Evolutionary conservation across 2,113 vertebrate species (phyloP).

Genomic region (Melanerpes aurifrons): DNA sequence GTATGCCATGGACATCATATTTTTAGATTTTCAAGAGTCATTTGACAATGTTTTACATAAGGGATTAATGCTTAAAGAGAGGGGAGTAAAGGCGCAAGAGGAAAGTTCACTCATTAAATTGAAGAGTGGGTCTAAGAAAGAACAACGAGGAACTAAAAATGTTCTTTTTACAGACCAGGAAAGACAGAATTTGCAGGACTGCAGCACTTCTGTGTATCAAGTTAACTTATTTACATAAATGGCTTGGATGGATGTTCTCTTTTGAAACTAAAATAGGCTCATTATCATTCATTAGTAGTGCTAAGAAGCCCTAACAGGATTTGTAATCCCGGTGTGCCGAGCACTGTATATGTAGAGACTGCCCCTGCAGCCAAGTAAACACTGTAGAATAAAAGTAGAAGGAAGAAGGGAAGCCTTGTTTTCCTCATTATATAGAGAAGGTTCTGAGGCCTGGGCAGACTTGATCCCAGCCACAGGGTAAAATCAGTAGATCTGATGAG

Average conservation of each 20-base stretch:
- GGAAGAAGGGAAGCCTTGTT: neutral
- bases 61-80: constrained; percentile 55
- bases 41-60: constrained; percentile 46
- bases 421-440: neutral
- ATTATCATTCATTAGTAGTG: constrained; percentile 11
- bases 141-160: constrained; percentile 16
- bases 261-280: neutral
- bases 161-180: neutral
- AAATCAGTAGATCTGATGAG: neutral
- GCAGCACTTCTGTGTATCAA: neutral
- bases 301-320: neutral
- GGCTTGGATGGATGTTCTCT: neutral
- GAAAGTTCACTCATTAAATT: constrained; percentile 43
- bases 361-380: neutral
- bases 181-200: constrained; percentile 4
- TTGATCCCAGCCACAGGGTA: neutral
- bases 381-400: neutral
- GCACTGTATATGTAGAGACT: neutral
- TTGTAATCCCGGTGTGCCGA: neutral
- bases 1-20: constrained; percentile 2
- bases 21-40: constrained; percentile 50
- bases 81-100: constrained; percentile 42
- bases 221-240: constrained; percentile 11
- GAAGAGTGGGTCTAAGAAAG: constrained; percentile 35
- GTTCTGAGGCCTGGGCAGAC: neutral